Percentiles rank a stretch among this genome's conserved stretches.
Evolutionary conservation across 2,888 invertebrate species (phyloP).

Genomic region (Pherbina coryleti): DNA sequence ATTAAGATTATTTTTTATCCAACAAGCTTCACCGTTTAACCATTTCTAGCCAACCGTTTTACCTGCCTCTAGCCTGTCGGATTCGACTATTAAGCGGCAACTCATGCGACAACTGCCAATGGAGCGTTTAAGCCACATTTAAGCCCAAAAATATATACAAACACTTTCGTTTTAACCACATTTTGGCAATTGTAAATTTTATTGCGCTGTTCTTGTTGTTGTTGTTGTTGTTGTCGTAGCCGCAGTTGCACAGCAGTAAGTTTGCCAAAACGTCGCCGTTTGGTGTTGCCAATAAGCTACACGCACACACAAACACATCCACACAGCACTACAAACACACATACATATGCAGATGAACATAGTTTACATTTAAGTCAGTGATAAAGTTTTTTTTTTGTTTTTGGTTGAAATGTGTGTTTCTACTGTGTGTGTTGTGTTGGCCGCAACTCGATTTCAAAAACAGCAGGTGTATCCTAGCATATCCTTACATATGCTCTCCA

Average conservation of each 20-base stretch:
- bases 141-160: not conserved
- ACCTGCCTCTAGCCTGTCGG: no score
- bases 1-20: no score
- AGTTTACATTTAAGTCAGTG: slow-evolving; percentile 17
- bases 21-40: no score
- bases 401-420: not conserved
- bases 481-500: not conserved
- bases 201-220: slow-evolving; percentile 11
- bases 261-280: slow-evolving; percentile 32
- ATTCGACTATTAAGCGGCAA: not conserved
- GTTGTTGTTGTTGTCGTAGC: not conserved
- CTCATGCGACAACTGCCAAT: slow-evolving; percentile 7
- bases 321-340: slow-evolving; percentile 16
- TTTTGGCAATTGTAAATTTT: slow-evolving; percentile 19
- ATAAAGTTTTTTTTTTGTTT: not conserved
- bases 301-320: slow-evolving; percentile 1
- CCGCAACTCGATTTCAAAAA: not conserved
- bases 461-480: slow-evolving; percentile 23
- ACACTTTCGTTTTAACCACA: slow-evolving; percentile 9
- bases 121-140: slow-evolving; percentile 8
- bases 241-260: slow-evolving; percentile 12
- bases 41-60: no score
- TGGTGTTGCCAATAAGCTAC: slow-evolving; percentile 28
- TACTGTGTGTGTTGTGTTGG: not conserved
- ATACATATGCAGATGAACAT: slow-evolving; percentile 19